Base-by-base conservation (phyloP, 1,140 invertebrate genomes). In the Spodoptera litura region DNA sequence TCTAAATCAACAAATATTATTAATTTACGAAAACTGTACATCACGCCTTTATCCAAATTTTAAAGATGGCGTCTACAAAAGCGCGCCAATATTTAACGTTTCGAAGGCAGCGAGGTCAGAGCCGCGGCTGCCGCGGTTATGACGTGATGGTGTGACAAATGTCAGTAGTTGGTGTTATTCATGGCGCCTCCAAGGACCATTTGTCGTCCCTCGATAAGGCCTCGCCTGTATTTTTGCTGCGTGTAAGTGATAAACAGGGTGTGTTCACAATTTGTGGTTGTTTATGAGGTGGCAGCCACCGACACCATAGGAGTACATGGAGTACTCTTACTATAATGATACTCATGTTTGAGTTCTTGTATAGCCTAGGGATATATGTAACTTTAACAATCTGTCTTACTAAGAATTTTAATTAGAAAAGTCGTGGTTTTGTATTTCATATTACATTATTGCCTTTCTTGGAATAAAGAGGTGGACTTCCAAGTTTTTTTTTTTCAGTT, bases 101-200 rank as follows among this genome's bases (percentile, higher is more conserved):
- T 70, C 13, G 51, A 35, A 53, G 52, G 52, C 62, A 38, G 13
- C 56, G 31, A 53, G 56, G 58, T 61, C 70, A 66, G 62, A 78
- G 44, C 52, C 68, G 15, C 4, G 31, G 31, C 31, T 31, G 31
- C 31, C 4, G 31, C 59, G 68, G 78, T 84, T 87, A 86, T 85
- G 86, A 88, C 82, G 83, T 83, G 87, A 83, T 81, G 84, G 78
- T 70, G 61, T 88, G 87, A 89, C 87, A 85, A 85, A 89, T 84
- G 79, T 66, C 53, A 64, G 82, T 80, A 85, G 83, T 89, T 87
- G 73, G 62, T 64, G 80, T 88, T 83, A 87, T 87, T 86, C 85
- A 87, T 84, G 74, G 84, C 78, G 79, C 70, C 81, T 82, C 79
- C 78, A 82, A 49, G 55, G 83, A 85, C 79, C 85, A 86, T 83